Evolutionary conservation across 2,888 invertebrate genomes (phyloP).

Genomic region (Caenorhabditis afra): DNA sequence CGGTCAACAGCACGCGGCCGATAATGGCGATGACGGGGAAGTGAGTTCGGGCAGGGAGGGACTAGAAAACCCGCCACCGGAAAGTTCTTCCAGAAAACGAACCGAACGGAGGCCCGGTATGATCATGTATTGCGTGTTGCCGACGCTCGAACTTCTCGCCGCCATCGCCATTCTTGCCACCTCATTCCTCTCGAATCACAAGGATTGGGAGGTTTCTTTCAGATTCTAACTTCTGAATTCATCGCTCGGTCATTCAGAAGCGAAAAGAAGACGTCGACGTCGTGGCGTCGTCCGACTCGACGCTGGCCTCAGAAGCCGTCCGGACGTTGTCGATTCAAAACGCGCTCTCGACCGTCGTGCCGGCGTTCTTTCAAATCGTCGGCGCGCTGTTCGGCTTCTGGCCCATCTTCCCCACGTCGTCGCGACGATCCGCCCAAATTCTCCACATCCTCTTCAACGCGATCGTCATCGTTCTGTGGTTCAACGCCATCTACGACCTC

Average conservation of each 20-base stretch:
- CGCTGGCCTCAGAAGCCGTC: conserved; percentile 37
- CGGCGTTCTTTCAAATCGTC: conserved; percentile 60
- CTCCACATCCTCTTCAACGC: conserved; percentile 57
- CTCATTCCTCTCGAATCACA: conserved; percentile 34
- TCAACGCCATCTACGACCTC: conserved; percentile 54
- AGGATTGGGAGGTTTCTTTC: conserved; percentile 26
- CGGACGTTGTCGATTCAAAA: conserved; percentile 31
- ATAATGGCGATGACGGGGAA: conserved; percentile 36
- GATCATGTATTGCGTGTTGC: conserved; percentile 41
- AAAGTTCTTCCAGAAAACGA: conserved; percentile 34
- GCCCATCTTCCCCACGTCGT: conserved; percentile 35
- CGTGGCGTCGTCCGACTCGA: conserved; percentile 3
- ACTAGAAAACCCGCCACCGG: background rate
- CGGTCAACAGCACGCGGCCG: conserved; percentile 48
- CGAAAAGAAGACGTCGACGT: background rate
- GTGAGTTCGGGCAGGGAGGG: background rate
- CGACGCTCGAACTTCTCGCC: conserved; percentile 37
- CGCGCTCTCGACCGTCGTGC: conserved; percentile 53
- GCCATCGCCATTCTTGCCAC: conserved; percentile 38
- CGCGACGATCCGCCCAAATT: conserved; percentile 41
- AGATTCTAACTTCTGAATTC: background rate
- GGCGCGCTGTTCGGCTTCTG: conserved; percentile 60
- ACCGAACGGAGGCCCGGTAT: conserved; percentile 11
- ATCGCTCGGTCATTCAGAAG: background rate
- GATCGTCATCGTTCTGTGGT: conserved; percentile 52